Base-by-base conservation (phyloP, 2,888 invertebrate species). In the Drosophila conformis region DNA sequence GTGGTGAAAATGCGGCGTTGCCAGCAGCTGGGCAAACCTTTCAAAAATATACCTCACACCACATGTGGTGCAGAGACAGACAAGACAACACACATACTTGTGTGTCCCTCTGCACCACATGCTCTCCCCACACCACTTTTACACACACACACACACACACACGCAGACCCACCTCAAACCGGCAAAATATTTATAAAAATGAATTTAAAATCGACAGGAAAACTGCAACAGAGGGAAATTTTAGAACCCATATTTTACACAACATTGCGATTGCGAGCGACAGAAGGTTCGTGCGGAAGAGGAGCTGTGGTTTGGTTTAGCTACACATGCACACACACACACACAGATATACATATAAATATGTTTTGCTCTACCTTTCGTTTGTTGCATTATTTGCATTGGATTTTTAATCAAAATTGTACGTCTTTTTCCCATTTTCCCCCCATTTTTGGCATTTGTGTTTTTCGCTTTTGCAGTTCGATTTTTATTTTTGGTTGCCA, bases 101-200 rank as follows among this genome's bases (percentile, higher is more conserved):
- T 21, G 35, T 27, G 21, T 6, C 29, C 36, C 42, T 40, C 29
- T 46, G 25, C 46, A 27, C 15, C 46, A 25, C 7, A 46, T 29
- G 21, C 18, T 11, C 42, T 3, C 15, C 35, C 18, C 46, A 21
- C 11, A 15, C 15, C 35, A 15, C 40, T 38, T 29, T 13, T 11
- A 13, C 40, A n/a, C 40, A n/a, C 49, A 13, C 31, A 52, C 52
- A 52, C 52, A 15, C 51, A 13, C 36, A 13, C 42, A 13, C 31
- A 13, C 46, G 21, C 61, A 27, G 49, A 59, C 29, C 11, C 18
- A 77, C 81, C 81, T 65, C 87, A 86, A 65, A 66, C 78, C 83
- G 82, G 74, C 81, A 81, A 84, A 87, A 84, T 88, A 83, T 83
- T 83, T 88, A 88, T 70, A 88, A 83, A 88, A 83, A 83, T 83